A percentile compares a stretch with the other conserved stretches of the same genome.
phyloP scores from a whole-genome alignment of 2,113 vertebrate species.

The Sceloporus undulatus region DNA sequence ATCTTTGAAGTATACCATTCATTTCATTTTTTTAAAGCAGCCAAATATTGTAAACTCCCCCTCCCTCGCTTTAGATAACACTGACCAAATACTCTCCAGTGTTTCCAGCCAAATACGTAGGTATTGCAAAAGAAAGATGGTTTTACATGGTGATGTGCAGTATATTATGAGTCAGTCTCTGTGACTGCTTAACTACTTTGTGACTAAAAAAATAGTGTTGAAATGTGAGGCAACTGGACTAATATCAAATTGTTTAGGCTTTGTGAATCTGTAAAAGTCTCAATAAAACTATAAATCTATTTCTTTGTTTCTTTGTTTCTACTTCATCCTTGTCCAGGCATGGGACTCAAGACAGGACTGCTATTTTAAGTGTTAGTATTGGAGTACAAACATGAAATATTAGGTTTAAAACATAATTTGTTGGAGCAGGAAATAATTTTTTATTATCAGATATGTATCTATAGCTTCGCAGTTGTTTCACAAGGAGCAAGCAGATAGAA shows the following conservation, averaged over 20 bases:
- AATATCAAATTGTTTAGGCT: background rate
- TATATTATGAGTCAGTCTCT: background rate
- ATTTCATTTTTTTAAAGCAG: conserved; percentile 23
- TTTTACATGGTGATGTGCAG: background rate
- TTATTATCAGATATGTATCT: too few relatives aligned
- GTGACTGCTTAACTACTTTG: background rate
- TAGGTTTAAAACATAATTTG: too few relatives aligned
- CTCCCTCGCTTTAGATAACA: background rate
- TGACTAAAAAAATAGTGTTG: background rate
- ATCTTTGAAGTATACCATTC: conserved; percentile 14
- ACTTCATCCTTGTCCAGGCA: too few relatives aligned
- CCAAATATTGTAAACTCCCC: background rate
- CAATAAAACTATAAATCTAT: background rate
- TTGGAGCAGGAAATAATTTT: too few relatives aligned
- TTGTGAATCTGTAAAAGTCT: background rate
- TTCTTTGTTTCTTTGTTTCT: too few relatives aligned
- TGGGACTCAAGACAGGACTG: too few relatives aligned
- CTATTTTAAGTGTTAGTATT: too few relatives aligned
- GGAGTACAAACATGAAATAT: too few relatives aligned
- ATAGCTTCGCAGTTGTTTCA: too few relatives aligned
- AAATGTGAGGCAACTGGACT: background rate
- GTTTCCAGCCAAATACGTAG: background rate
- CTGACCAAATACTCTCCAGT: background rate
- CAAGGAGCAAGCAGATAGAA: too few relatives aligned
- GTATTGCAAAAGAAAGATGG: background rate